phyloP scores from a whole-genome alignment of 2,113 vertebrate species.

The Cromileptes altivelis region DNA sequence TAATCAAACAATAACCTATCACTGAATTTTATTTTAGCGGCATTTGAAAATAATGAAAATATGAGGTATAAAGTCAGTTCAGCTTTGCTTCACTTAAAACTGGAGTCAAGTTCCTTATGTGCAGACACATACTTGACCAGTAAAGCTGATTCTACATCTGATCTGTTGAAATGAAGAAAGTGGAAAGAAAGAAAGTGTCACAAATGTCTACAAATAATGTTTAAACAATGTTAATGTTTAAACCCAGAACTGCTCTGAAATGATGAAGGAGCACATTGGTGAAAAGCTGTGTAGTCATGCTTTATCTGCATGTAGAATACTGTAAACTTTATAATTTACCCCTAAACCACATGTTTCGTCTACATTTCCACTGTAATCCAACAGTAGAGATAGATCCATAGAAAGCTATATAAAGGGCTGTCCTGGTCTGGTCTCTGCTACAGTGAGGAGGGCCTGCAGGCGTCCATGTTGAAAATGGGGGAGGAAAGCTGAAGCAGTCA shows the following conservation, averaged over 20 bases:
- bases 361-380: neutral
- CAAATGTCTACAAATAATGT: neutral
- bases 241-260: neutral
- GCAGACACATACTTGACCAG: neutral
- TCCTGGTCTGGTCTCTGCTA: neutral
- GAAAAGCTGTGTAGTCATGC: neutral
- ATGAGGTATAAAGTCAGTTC: neutral
- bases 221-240: too few relatives aligned
- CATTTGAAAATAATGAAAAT: neutral
- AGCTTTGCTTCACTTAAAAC: neutral
- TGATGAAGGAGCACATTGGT: neutral
- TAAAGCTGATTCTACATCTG: neutral
- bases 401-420: neutral
- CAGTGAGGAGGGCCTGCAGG: conserved; percentile 12
- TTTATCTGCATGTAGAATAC: neutral
- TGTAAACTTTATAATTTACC: neutral
- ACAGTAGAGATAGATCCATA: neutral
- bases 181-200: neutral
- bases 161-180: neutral
- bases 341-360: neutral
- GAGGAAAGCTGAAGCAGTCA: conserved; percentile 33
- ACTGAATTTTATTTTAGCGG: neutral
- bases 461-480: neutral
- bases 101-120: neutral
- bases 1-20: neutral